Evolutionary conservation across 2,797 vertebrate species (phyloP).

Genomic region (Ara ararauna): DNA sequence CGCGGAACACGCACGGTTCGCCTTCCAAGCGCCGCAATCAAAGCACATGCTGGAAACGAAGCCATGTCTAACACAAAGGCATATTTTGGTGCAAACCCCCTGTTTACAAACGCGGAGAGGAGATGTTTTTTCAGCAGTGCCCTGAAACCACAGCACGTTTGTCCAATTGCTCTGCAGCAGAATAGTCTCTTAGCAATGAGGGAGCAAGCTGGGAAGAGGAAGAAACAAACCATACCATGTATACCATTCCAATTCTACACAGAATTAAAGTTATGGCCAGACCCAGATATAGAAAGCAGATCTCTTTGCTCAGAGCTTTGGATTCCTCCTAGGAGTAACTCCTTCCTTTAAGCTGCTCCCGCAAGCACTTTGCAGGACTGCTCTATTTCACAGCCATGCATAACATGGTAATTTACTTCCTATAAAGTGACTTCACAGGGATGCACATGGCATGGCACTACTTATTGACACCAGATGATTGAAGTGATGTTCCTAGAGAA

Average conservation of each 20-base stretch:
- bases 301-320: neutral
- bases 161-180: neutral
- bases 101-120: neutral
- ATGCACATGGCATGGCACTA: fast-evolving
- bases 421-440: neutral
- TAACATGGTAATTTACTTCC: neutral
- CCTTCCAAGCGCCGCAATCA: neutral
- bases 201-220: neutral
- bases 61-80: neutral
- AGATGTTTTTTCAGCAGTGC: neutral
- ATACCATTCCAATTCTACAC: neutral
- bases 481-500: neutral
- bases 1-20: neutral
- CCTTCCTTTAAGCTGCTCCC: neutral
- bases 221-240: neutral
- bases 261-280: neutral
- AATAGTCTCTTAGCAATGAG: neutral
- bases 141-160: neutral
- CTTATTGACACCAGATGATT: neutral
- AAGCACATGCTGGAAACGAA: neutral
- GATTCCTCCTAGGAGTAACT: too few species aligned
- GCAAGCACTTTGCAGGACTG: neutral
- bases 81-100: neutral
- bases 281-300: neutral
- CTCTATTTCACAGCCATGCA: neutral